Evolutionary conservation across 2,888 invertebrate species (phyloP).

Genomic region (Ophion slaviceki): DNA sequence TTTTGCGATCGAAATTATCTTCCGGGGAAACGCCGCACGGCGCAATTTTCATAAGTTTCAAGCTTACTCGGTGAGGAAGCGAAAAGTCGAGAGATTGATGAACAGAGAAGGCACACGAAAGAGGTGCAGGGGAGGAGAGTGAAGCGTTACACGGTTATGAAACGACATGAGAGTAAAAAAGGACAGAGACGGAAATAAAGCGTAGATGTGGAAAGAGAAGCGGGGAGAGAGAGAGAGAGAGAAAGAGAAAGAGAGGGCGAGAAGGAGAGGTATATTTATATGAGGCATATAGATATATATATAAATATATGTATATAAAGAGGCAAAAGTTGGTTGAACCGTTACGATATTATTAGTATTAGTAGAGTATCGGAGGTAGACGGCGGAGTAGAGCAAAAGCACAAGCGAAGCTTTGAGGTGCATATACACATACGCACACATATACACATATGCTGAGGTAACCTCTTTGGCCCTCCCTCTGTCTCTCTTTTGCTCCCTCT

Average conservation of each 20-base stretch:
- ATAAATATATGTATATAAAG: not conserved
- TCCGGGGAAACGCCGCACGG: not conserved
- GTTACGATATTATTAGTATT: slow-evolving; percentile 49
- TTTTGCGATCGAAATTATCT: not conserved
- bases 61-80: not conserved
- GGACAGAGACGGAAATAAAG: slow-evolving; percentile 39
- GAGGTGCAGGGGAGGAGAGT: not conserved
- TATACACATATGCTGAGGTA: slow-evolving; percentile 1
- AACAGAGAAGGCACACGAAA: not conserved
- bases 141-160: slow-evolving; percentile 14
- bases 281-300: not conserved
- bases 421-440: not conserved
- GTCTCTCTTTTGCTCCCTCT: not conserved
- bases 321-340: slow-evolving; percentile 41
- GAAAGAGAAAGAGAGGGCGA: not conserved
- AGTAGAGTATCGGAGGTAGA: slow-evolving; percentile 34
- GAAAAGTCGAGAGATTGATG: not conserved
- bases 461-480: slow-evolving; percentile 4
- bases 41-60: not conserved
- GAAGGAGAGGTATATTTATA: not conserved
- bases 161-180: slow-evolving; percentile 19
- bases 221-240: not conserved
- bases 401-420: slow-evolving; percentile 15
- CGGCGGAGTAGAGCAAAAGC: slow-evolving; percentile 34
- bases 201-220: not conserved